Base-by-base conservation (phyloP, 1,140 invertebrate species). In the Limonius californicus region DNA sequence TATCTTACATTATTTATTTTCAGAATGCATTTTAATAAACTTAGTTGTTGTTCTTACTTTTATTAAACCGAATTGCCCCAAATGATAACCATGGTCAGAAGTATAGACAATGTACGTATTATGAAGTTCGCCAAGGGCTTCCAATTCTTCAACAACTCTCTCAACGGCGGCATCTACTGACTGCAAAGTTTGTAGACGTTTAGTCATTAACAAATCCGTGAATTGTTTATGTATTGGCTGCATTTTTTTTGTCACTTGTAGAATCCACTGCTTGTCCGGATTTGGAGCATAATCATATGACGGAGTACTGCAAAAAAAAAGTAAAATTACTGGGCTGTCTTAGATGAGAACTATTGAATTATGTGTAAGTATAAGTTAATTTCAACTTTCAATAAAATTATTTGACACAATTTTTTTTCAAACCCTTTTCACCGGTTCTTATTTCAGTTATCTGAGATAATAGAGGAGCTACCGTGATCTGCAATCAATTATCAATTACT, bases 61-160 rank as follows among this genome's bases (percentile, higher is more conserved):
- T 63, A 98, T 89, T 43, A 99, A 81, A 0, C 97, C 97, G 79
- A 97, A 99, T 77, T 99, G 96, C 1, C 97, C 97, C 30, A 99
- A 79, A 79, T 99, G 97, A 79, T 99, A 99, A 19, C 97, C 97
- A 75, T 99, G 97, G 77, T 99, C 97, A 0, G 95, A 97, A 1
- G 95, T 98, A 80, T 97, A 99, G 50, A 99, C 89, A 42, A 98
- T 89, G 74, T 97, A 99, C 0, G 96, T 98, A 76, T 97, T 97
- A 69, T 97, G 91, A 60, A 97, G 76, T 77, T 98, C 92, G 9
- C 90, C 93, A 0, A 97, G 78, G 2, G 84, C 81, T 68, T 90
- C 87, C 23, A 99, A 79, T 74, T 95, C 91, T 70, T 92, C 86
- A 73, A 92, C 89, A 19, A 97, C 86, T 83, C 92, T 76, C 71